These are phyloP conservation scores for Pseudonaja textilis DNA, from an alignment of 2,113 vertebrate species.

Conservation along the genomic window DNA sequence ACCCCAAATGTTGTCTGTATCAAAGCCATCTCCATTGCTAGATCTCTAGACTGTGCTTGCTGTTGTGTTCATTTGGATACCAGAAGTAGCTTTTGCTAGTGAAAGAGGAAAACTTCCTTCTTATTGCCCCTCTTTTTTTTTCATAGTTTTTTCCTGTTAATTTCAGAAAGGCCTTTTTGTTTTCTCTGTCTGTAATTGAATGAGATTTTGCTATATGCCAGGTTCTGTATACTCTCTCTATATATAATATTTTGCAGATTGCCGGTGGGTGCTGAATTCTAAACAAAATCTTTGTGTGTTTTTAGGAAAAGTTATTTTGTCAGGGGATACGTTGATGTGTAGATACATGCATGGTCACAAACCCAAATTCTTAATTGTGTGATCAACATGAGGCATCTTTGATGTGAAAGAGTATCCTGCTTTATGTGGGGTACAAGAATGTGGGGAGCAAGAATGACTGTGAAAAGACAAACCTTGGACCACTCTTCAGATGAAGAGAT, in stretches of 20 bases:
- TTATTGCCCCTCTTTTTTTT: background rate
- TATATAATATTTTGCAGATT: constrained; percentile 48
- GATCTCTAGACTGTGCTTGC: constrained; percentile 47
- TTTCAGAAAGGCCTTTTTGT: constrained; percentile 56
- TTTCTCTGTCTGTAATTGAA: constrained; percentile 59
- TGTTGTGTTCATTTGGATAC: constrained; percentile 43
- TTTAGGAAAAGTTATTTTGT: constrained; percentile 38
- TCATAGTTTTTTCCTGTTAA: background rate
- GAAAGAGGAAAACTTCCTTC: background rate
- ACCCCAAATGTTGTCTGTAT: constrained; percentile 55
- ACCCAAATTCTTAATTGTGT: background rate
- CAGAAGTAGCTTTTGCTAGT: constrained; percentile 19
- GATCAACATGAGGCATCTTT: background rate
- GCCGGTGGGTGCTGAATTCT: constrained; percentile 34
- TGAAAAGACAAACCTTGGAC: background rate
- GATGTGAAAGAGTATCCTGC: background rate
- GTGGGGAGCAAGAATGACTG: background rate
- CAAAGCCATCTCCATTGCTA: constrained; percentile 50
- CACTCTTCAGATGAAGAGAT: background rate
- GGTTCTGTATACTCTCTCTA: constrained; percentile 37
- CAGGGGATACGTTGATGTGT: background rate
- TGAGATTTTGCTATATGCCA: constrained; percentile 54
- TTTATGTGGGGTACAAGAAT: background rate
- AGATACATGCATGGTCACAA: background rate
- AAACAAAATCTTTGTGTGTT: constrained; percentile 44